Percentiles rank a stretch among this genome's conserved stretches.
Conservation (phyloP, 2,797 vertebrate species). For the Syndactyla subalaris region DNA sequence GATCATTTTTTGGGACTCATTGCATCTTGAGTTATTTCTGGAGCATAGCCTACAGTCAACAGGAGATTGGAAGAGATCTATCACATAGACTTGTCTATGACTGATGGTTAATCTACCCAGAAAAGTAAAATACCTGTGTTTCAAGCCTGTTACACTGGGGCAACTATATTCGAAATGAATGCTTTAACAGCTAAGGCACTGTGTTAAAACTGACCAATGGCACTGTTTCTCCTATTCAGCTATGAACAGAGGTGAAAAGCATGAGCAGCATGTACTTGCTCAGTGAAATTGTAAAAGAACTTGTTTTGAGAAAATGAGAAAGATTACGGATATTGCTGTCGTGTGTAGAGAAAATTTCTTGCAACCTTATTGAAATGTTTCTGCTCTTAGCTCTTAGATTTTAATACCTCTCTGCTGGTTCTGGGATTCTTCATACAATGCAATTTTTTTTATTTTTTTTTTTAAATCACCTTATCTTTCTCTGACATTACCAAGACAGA, state of each 20-base stretch:
- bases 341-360: background rate
- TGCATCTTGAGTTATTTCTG: background rate
- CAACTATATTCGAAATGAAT: background rate
- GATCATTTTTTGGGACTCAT: background rate
- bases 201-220: background rate
- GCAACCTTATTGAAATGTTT: background rate
- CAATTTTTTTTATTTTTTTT: background rate
- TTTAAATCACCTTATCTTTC: background rate
- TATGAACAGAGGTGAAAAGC: background rate
- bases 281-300: background rate
- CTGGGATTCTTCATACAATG: background rate
- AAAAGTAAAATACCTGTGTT: background rate
- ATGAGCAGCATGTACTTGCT: background rate
- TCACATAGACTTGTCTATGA: background rate
- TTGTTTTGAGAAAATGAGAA: background rate
- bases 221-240: background rate
- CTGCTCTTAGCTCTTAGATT: background rate
- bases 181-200: background rate
- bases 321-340: background rate
- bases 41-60: accelerated
- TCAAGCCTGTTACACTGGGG: background rate
- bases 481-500: background rate
- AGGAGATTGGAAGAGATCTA: background rate
- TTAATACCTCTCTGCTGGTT: background rate
- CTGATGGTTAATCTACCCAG: background rate